Evolutionary conservation across 2,113 vertebrate species (phyloP).

Genomic region (Poeciliopsis turrubarensis): DNA sequence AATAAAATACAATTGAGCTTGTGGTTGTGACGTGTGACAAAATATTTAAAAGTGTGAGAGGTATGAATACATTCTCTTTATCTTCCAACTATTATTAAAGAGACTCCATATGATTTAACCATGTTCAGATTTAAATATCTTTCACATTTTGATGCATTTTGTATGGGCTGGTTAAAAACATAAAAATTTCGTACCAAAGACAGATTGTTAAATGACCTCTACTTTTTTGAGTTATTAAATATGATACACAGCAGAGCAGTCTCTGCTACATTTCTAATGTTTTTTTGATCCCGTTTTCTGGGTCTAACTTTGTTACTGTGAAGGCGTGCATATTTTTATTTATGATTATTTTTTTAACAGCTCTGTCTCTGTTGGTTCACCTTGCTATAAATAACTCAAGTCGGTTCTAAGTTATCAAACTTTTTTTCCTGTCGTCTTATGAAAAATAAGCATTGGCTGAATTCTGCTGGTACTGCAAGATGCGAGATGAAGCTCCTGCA

Average conservation of each 20-base stretch:
- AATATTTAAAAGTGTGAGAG: too few species aligned
- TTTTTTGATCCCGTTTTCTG: too few species aligned
- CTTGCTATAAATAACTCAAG: background rate
- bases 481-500: too few species aligned
- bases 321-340: background rate
- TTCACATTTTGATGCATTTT: background rate
- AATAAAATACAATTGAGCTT: background rate
- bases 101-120: background rate
- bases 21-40: too few species aligned
- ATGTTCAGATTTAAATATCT: background rate
- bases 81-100: background rate
- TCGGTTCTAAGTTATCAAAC: background rate
- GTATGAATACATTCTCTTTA: background rate
- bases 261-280: too few species aligned
- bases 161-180: background rate
- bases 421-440: too few species aligned
- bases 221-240: too few species aligned
- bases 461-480: too few species aligned
- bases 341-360: background rate
- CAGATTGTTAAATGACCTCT: background rate
- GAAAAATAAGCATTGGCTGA: too few species aligned
- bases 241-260: too few species aligned
- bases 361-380: background rate
- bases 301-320: background rate
- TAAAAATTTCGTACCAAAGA: background rate